phyloP scores from a whole-genome alignment of 2,797 vertebrate genomes.

The Chelonia mydas region DNA sequence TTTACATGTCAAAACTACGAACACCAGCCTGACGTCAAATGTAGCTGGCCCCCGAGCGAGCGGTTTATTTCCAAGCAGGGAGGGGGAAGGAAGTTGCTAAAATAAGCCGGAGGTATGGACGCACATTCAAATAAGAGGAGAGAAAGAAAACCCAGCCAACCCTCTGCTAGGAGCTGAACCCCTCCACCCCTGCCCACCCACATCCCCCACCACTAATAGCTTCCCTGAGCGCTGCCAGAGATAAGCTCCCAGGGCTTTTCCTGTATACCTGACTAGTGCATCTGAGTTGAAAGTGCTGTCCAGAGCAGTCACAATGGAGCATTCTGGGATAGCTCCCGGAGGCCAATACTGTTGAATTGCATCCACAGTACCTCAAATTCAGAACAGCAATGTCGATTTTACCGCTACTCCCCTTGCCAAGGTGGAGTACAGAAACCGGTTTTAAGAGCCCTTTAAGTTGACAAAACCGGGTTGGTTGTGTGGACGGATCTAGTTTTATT shows the following conservation, averaged over 20 bases:
- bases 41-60: slow-evolving; percentile 86
- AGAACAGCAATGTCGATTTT: no score
- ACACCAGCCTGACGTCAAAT: slow-evolving; percentile 92
- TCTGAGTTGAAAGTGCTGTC: no score
- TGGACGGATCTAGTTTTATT: no score
- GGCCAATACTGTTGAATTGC: no score
- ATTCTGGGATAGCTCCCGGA: no score
- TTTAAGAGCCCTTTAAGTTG: no score
- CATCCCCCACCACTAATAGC: background rate
- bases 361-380: no score
- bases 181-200: background rate
- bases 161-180: background rate
- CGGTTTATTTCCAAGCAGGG: slow-evolving; percentile 78
- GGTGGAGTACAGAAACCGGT: no score
- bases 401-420: no score
- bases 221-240: background rate
- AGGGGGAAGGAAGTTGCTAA: slow-evolving; percentile 51
- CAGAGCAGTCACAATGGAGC: no score
- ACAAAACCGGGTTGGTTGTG: no score
- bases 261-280: no score
- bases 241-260: background rate
- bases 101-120: slow-evolving; percentile 36
- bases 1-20: slow-evolving; percentile 92
- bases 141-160: background rate
- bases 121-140: background rate